These are phyloP conservation scores for Leucophenga maculata DNA, from an alignment of 2,888 invertebrate genomes.

Conservation along the genomic window DNA sequence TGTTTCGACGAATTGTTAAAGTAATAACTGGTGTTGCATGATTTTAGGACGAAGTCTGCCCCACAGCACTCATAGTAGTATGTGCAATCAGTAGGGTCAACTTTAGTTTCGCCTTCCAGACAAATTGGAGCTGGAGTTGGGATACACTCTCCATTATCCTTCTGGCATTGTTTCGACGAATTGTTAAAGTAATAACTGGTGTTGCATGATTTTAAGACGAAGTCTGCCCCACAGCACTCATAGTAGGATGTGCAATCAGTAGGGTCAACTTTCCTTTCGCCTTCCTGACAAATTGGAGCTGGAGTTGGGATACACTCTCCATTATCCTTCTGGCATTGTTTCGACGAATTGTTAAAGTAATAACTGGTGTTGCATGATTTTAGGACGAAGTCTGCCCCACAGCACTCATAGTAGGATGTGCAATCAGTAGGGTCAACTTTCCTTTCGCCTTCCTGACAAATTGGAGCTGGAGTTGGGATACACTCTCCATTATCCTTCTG, in stretches of 20 bases:
- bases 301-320: conserved; percentile 29
- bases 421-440: conserved; percentile 35
- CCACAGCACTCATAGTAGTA: conserved; percentile 42
- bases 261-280: conserved; percentile 10
- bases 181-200: conserved; percentile 35
- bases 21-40: conserved; percentile 34
- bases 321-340: conserved; percentile 14
- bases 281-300: conserved; percentile 31
- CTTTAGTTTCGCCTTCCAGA: conserved; percentile 40
- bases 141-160: too few species aligned
- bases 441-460: conserved; percentile 43
- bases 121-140: conserved; percentile 23
- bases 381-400: conserved; percentile 35
- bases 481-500: background rate
- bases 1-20: conserved; percentile 16
- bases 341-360: conserved; percentile 27
- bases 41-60: conserved; percentile 34
- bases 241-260: conserved; percentile 38
- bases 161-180: background rate
- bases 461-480: too few species aligned
- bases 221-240: conserved; percentile 39
- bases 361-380: conserved; percentile 32
- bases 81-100: conserved; percentile 34
- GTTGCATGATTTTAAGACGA: conserved; percentile 33
- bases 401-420: conserved; percentile 40